These are phyloP conservation scores for Acinonyx jubatus DNA, from an alignment of 2,113 vertebrate genomes.

Conservation along the genomic window DNA sequence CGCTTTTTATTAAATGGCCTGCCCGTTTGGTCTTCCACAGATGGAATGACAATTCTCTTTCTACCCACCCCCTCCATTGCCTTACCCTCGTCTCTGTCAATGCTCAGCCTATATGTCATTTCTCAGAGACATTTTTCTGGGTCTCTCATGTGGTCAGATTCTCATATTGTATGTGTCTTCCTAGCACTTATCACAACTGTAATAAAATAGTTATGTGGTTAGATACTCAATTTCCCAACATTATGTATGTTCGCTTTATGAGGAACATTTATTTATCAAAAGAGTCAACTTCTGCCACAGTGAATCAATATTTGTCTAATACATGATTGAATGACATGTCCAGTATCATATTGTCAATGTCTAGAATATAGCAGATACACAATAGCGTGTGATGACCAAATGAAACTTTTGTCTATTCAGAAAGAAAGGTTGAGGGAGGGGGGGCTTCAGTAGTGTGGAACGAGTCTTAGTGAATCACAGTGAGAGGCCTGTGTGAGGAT, in stretches of 20 bases:
- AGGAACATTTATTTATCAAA: not conserved
- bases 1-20: not conserved
- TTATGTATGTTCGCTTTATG: not conserved
- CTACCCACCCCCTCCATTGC: fast-evolving
- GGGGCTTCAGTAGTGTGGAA: not conserved
- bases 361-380: not conserved
- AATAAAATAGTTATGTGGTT: not conserved
- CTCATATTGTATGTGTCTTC: not conserved
- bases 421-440: not conserved
- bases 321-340: not conserved
- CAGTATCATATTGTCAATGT: not conserved
- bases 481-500: not conserved
- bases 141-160: not conserved
- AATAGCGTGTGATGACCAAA: not conserved
- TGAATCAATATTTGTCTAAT: not conserved
- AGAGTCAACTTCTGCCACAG: not conserved
- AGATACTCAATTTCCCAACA: not conserved
- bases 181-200: not conserved
- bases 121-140: not conserved
- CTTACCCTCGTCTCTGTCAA: not conserved
- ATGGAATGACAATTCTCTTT: not conserved
- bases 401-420: not conserved
- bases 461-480: not conserved
- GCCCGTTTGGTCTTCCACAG: not conserved
- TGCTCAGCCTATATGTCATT: not conserved